Evolutionary conservation across 2,888 invertebrate genomes (phyloP).

Genomic region (Electrophaes corylata): DNA sequence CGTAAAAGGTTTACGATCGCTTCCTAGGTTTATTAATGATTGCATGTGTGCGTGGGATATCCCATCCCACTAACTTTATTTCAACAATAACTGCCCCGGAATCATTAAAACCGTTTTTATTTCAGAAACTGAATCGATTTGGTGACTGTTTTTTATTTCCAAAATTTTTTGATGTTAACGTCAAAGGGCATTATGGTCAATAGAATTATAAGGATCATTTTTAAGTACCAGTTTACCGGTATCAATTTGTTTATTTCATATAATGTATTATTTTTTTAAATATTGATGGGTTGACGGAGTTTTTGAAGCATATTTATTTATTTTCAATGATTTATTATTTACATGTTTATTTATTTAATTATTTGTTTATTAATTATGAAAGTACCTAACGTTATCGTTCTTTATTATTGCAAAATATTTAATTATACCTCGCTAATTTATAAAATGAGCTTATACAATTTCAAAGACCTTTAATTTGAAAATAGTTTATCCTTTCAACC

Average conservation of each 20-base stretch:
- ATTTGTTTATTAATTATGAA: no score
- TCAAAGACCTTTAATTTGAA: neutral
- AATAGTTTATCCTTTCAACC: slow-evolving; percentile 6
- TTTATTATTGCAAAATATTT: neutral
- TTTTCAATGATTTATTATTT: no score
- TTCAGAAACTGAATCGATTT: neutral
- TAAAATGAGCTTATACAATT: neutral
- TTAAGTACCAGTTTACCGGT: no score
- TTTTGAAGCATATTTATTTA: no score
- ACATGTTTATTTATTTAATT: no score
- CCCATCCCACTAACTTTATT: slow-evolving; percentile 9
- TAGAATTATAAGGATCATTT: no score
- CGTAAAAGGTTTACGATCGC: slow-evolving; percentile 76
- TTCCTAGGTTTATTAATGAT: slow-evolving; percentile 70
- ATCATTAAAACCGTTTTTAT: slow-evolving; percentile 5
- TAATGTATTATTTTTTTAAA: no score
- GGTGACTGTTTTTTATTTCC: neutral
- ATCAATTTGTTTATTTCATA: no score
- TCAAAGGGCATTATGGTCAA: no score
- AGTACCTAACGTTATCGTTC: no score
- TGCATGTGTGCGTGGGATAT: slow-evolving; percentile 40
- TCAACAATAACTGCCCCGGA: slow-evolving; percentile 4
- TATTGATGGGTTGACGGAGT: no score
- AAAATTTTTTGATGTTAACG: no score
- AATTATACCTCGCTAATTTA: neutral